These are phyloP conservation scores for Cantharis flavilabris DNA, from an alignment of 2,888 invertebrate species.

Conservation along the genomic window DNA sequence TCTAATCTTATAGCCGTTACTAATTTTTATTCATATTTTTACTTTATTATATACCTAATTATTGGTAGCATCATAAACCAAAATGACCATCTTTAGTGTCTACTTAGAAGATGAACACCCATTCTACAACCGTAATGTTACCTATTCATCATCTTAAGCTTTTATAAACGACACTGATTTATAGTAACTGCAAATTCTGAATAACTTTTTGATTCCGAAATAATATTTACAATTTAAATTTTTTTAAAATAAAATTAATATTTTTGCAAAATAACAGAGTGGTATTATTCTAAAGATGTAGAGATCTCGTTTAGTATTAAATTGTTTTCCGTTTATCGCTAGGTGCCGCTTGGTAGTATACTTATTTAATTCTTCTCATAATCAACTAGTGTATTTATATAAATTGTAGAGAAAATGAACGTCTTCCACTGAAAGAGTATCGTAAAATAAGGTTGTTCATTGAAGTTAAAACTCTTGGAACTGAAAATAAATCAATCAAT, in stretches of 20 bases:
- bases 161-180: neutral
- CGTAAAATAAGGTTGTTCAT: neutral
- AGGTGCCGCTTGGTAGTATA: neutral
- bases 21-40: conserved; percentile 1
- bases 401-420: neutral
- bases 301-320: too few relatives aligned
- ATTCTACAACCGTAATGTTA: neutral
- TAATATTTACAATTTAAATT: neutral
- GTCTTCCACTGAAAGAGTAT: neutral
- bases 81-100: neutral
- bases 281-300: too few relatives aligned
- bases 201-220: neutral
- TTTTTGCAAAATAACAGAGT: too few relatives aligned
- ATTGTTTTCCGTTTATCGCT: neutral
- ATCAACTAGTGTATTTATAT: neutral
- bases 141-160: neutral
- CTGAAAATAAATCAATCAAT: neutral
- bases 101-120: neutral
- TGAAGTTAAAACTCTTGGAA: neutral
- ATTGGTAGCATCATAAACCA: neutral
- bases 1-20: neutral
- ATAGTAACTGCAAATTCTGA: neutral
- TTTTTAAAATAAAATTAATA: neutral
- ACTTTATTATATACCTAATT: neutral
- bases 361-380: neutral